Evolutionary conservation across 2,113 vertebrate genomes (phyloP), one percentile per base, ranked within the genome.

Genomic region (Saguinus midas): DNA sequence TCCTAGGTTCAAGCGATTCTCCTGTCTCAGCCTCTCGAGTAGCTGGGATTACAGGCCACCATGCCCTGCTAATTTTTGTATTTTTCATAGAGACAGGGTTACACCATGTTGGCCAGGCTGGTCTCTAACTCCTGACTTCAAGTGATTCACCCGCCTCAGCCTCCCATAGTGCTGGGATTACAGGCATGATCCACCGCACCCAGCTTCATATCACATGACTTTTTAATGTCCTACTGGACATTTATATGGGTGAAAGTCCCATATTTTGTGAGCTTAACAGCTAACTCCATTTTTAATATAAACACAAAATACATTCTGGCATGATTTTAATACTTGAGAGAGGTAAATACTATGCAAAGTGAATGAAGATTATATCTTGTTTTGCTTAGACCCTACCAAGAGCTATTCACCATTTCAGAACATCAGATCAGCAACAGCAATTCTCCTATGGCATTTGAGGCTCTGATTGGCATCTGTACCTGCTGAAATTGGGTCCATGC

Each of bases 311-410:
- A 79, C 21, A 55, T 80, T 81, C n/a, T 70, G 72, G 57, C 43
- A 75, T 85, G 83, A 93, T 96, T 98, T 97, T 95, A 84, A 92
- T 95, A 87, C 91, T 90, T 68, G 75, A 95, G 86, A 61, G 55
- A 97, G 82, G 93, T 45, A 97, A 91, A 97, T 76, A 37, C 52
- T 72, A 94, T 76, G 83, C 48, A 91, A 96, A 96, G 37, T 68
- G 75, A 97, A 87, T 90, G 83, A 66, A 95, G 64, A 95, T 81
- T 81, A 66, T 80, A 57, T 25, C 61, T 79, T 93, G 32, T 70
- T 97, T 83, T 97, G 72, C 93, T 94, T 29, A 40, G 80, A 95
- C 17, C 78, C 7, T 90, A 84, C 52, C 64, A 72, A 76, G 80
- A 27, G 70, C 87, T 84, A 45, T 11, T 96, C 52, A 76, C 35